Evolutionary conservation across 2,113 vertebrate genomes (phyloP).

Genomic region (Larimichthys polyactis): DNA sequence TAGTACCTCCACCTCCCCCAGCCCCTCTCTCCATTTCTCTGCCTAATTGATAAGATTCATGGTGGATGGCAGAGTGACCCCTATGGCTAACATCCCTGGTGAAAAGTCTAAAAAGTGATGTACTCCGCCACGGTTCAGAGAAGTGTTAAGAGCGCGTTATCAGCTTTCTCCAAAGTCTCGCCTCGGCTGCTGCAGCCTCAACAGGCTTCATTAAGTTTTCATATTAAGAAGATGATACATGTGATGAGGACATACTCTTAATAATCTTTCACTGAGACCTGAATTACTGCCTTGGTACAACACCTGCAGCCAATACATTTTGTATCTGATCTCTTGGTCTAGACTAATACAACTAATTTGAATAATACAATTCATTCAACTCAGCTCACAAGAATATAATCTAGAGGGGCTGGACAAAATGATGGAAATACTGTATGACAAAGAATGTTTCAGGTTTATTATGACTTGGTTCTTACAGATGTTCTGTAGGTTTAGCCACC

Average conservation of each 20-base stretch:
- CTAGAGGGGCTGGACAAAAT: not conserved
- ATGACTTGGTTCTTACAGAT: too few species aligned
- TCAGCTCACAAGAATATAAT: not conserved
- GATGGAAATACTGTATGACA: not conserved
- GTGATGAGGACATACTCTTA: slow-evolving; percentile 57
- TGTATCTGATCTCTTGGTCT: not conserved
- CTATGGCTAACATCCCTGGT: slow-evolving; percentile 36
- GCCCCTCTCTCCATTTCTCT: slow-evolving; percentile 1
- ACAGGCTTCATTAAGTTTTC: slow-evolving; percentile 69
- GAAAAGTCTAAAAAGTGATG: slow-evolving; percentile 52
- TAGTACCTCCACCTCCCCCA: not conserved
- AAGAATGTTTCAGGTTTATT: not conserved
- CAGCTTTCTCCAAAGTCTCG: slow-evolving; percentile 43
- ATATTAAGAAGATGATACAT: slow-evolving; percentile 60
- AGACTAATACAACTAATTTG: not conserved
- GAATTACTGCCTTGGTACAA: not conserved
- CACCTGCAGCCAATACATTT: not conserved
- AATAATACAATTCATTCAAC: not conserved
- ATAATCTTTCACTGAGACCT: slow-evolving; percentile 1
- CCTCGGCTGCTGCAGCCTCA: slow-evolving; percentile 47
- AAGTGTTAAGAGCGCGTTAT: slow-evolving; percentile 43
- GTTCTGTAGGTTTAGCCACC: not conserved
- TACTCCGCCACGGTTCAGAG: slow-evolving; percentile 32
- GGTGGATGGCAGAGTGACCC: slow-evolving; percentile 42
- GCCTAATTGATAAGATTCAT: slow-evolving; percentile 60